These are phyloP conservation scores for Coluber constrictor DNA, from an alignment of 2,797 vertebrate genomes.

Conservation along the genomic window DNA sequence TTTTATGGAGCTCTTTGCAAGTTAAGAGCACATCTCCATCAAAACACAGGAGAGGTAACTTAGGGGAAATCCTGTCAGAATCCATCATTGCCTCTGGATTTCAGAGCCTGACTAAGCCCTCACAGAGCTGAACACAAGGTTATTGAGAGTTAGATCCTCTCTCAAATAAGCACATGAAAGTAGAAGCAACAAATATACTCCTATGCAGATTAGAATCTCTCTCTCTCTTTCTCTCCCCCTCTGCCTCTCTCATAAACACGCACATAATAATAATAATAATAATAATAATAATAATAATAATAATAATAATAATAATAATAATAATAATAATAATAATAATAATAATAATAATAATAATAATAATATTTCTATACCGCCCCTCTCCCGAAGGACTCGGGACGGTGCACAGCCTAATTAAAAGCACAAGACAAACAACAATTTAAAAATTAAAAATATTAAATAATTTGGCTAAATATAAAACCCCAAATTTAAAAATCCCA, in stretches of 20 bases:
- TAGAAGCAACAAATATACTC: not conserved
- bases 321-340: too few species aligned
- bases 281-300: too few species aligned
- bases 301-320: too few species aligned
- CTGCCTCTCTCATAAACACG: not conserved
- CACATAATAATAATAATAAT: too few species aligned
- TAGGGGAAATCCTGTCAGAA: not conserved
- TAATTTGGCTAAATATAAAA: too few species aligned
- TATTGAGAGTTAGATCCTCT: not conserved
- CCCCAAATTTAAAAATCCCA: too few species aligned
- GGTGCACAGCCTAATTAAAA: too few species aligned
- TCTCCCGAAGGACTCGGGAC: too few species aligned
- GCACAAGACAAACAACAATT: too few species aligned
- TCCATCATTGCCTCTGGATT: not conserved
- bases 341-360: too few species aligned
- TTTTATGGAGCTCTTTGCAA: not conserved
- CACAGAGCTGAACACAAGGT: not conserved
- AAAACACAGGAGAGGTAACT: not conserved
- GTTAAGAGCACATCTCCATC: not conserved
- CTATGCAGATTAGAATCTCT: not conserved
- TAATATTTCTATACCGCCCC: too few species aligned
- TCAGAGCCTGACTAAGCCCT: not conserved
- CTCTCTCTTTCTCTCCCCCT: not conserved
- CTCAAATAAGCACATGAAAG: not conserved
- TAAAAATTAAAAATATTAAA: too few species aligned